Evolutionary conservation across 2,113 vertebrate species (phyloP).

Genomic region (Lagopus muta): DNA sequence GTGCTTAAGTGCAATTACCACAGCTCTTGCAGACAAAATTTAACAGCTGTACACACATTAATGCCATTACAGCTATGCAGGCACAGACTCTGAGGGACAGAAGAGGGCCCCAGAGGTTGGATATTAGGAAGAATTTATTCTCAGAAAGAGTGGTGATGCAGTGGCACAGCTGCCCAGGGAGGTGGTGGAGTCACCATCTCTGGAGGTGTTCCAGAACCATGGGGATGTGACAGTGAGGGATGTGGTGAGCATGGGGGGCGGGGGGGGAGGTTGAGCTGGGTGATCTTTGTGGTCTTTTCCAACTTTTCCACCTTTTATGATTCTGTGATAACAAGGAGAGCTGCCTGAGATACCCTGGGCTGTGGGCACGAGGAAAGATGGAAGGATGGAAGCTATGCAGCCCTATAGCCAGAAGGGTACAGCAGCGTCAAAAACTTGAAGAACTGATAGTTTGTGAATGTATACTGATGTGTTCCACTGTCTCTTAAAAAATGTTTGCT

Average conservation of each 20-base stretch:
- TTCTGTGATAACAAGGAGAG: neutral
- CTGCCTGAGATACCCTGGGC: neutral
- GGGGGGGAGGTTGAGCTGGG: too few relatives aligned
- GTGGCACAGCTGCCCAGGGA: too few relatives aligned
- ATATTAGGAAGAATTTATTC: too few relatives aligned
- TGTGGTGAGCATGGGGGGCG: too few relatives aligned
- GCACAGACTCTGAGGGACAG: neutral
- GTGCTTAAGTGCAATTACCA: neutral
- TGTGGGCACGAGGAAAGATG: neutral
- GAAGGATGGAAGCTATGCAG: neutral
- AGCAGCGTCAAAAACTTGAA: neutral
- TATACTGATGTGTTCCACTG: neutral
- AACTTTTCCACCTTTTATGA: too few relatives aligned
- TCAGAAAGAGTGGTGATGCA: too few relatives aligned
- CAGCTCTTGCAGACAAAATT: neutral
- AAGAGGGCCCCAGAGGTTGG: neutral
- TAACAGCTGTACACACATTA: neutral
- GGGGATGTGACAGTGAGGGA: too few relatives aligned
- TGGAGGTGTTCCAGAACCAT: too few relatives aligned
- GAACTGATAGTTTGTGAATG: neutral
- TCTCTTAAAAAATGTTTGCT: neutral
- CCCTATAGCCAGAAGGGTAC: neutral
- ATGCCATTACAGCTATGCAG: neutral
- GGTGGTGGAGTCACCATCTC: too few relatives aligned
- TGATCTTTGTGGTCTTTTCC: too few relatives aligned